A percentile compares a stretch with the other conserved stretches of the same genome.
These are phyloP conservation scores for Antigone vipio DNA, from an alignment of 2,113 vertebrate species.

Conservation along the genomic window DNA sequence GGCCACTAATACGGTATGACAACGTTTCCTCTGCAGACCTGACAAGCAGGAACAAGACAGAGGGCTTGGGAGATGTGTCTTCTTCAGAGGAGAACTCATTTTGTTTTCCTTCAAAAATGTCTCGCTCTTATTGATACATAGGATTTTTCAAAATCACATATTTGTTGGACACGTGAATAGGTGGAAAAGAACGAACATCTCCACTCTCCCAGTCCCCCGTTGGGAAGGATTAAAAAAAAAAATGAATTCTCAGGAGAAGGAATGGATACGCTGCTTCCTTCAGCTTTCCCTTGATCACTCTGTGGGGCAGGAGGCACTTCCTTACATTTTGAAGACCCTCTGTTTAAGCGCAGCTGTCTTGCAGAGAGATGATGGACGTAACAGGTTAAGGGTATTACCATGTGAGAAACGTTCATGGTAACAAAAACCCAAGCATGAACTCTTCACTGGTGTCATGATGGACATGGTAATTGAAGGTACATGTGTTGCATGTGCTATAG, in stretches of 20 bases:
- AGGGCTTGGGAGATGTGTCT: neutral
- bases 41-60: neutral
- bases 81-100: conserved; percentile 6
- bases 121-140: neutral
- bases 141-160: neutral
- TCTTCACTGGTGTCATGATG: neutral
- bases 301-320: neutral
- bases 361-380: conserved; percentile 33
- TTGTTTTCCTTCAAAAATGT: conserved; percentile 12
- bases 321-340: neutral
- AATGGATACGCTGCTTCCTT: neutral
- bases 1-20: neutral
- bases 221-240: neutral
- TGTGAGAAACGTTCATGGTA: neutral
- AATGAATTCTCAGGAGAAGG: neutral
- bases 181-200: neutral
- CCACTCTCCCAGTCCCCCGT: neutral
- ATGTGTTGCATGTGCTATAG: neutral
- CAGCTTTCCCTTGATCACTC: neutral
- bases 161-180: neutral
- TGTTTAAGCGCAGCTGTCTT: neutral
- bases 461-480: neutral
- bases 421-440: neutral
- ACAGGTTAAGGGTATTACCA: conserved; percentile 12
- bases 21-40: neutral